phyloP scores from a whole-genome alignment of 2,888 invertebrate species.

The Cancer borealis region DNA sequence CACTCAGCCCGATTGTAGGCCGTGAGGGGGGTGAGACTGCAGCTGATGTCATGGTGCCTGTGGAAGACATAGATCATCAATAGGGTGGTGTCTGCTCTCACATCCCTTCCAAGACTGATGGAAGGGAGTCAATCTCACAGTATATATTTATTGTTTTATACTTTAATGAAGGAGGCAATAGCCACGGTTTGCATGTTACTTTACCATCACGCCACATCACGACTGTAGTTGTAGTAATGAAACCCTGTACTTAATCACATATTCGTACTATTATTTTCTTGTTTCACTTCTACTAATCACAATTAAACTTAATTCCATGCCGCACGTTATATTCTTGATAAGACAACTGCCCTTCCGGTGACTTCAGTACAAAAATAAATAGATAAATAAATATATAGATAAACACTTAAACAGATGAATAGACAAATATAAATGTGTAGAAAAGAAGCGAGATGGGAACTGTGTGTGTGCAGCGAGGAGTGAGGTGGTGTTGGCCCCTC shows the following conservation, averaged over 20 bases:
- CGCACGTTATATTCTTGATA: neutral
- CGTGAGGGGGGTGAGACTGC: neutral
- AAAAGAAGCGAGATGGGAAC: no score
- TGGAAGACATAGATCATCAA: neutral
- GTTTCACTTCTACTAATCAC: neutral
- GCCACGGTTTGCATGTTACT: neutral
- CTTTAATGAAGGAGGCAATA: neutral
- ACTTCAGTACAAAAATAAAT: neutral
- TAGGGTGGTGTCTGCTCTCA: neutral
- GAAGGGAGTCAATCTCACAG: neutral
- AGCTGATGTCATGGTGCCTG: neutral
- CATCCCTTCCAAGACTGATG: neutral
- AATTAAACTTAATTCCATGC: neutral
- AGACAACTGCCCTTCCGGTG: neutral
- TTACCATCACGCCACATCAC: neutral
- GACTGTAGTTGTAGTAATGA: neutral
- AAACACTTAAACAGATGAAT: neutral
- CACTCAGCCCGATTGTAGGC: slow-evolving; percentile 1
- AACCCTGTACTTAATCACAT: no score
- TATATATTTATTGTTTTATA: neutral
- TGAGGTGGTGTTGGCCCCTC: neutral
- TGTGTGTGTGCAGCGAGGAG: neutral
- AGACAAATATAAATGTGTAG: neutral
- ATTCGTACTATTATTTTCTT: no score
- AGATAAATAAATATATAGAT: neutral